Conservation (phyloP, 2,113 vertebrate genomes). For the Probosciger aterrimus region DNA sequence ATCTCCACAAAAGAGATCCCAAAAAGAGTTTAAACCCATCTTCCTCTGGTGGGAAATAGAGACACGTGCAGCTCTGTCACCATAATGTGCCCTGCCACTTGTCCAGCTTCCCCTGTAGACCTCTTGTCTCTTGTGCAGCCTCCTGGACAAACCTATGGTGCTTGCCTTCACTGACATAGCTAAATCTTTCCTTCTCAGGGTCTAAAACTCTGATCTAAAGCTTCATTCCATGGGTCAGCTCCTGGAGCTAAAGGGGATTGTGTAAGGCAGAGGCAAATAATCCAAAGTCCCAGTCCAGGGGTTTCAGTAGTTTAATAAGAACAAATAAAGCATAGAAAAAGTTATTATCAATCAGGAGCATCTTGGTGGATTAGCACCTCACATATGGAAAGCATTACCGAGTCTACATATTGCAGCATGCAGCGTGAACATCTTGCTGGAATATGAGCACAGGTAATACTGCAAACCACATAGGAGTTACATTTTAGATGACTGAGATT, state of each 20-base stretch:
- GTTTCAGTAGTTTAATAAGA: background rate
- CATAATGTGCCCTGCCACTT: background rate
- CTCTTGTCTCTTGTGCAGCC: background rate
- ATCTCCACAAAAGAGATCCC: background rate
- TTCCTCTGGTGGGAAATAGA: background rate
- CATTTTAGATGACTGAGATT: constrained; percentile 9
- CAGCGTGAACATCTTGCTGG: constrained; percentile 27
- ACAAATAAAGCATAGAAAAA: constrained; percentile 58
- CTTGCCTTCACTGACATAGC: background rate
- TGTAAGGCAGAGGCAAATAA: background rate
- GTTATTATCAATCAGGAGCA: constrained; percentile 16
- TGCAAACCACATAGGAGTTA: constrained; percentile 24
- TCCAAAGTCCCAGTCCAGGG: background rate
- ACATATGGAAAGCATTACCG: constrained; percentile 13
- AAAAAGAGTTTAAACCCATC: background rate
- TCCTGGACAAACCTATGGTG: background rate
- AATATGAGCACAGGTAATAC: background rate
- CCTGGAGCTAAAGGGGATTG: background rate
- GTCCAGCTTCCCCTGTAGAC: background rate
- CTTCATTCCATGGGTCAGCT: background rate
- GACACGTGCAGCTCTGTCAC: background rate
- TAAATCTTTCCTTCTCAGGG: background rate
- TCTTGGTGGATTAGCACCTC: constrained; percentile 18
- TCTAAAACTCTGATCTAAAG: background rate
- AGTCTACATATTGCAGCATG: constrained; percentile 13